phyloP scores from a whole-genome alignment of 2,888 invertebrate genomes.

The Yponomeuta cagnagella region DNA sequence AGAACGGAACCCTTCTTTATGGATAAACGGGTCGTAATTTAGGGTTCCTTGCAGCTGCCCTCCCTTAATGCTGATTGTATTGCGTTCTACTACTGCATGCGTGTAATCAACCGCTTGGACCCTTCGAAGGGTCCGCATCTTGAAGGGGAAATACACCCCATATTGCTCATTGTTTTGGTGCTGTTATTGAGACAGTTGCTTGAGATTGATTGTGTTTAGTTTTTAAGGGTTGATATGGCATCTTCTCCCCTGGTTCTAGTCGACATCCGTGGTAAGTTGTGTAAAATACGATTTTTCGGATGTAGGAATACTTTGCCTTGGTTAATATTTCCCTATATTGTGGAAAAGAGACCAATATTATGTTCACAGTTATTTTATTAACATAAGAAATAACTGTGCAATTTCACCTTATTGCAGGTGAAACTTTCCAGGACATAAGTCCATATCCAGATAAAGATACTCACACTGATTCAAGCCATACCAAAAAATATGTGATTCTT shows the following conservation, averaged over 20 bases:
- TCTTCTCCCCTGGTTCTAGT: neutral
- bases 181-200: slow-evolving; percentile 1
- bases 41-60: slow-evolving; percentile 63
- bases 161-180: slow-evolving; percentile 2
- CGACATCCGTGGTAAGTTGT: too few species aligned
- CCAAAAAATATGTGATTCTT: too few species aligned
- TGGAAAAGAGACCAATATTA: too few species aligned
- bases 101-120: slow-evolving; percentile 4
- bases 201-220: neutral
- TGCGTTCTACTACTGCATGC: slow-evolving; percentile 33
- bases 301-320: too few species aligned
- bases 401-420: too few species aligned
- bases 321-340: too few species aligned
- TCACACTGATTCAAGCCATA: too few species aligned
- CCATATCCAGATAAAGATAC: too few species aligned
- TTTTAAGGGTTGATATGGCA: neutral
- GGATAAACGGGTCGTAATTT: slow-evolving; percentile 60
- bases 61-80: slow-evolving; percentile 71
- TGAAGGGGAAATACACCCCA: neutral
- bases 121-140: slow-evolving; percentile 1
- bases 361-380: too few species aligned
- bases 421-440: too few species aligned
- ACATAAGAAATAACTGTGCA: too few species aligned
- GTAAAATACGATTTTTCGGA: too few species aligned
- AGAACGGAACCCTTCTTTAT: slow-evolving; percentile 44